These are phyloP conservation scores for Tangara arthus DNA, from an alignment of 2,797 vertebrate genomes.

Conservation along the genomic window DNA sequence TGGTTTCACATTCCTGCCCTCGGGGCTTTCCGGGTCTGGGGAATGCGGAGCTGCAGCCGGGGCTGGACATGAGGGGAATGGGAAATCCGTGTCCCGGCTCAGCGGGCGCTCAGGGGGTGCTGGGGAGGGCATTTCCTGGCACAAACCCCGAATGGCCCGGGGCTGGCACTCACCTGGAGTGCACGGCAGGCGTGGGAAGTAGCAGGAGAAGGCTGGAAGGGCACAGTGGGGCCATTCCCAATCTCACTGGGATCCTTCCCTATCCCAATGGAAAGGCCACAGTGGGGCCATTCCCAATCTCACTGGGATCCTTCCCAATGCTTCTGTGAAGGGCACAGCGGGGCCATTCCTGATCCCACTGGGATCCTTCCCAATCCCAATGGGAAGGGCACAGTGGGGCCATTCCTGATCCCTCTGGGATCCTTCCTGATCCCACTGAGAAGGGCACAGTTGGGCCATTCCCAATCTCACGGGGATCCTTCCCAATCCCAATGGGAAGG, in stretches of 20 bases:
- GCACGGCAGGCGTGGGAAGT: not conserved
- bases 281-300: too few relatives aligned
- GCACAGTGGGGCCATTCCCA: accelerated
- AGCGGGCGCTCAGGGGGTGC: not conserved
- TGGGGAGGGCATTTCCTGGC: not conserved
- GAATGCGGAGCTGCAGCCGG: not conserved
- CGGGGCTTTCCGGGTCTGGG: not conserved
- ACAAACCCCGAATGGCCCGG: accelerated
- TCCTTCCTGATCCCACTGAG: too few relatives aligned
- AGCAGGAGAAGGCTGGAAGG: not conserved
- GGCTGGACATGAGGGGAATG: not conserved
- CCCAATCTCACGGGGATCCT: accelerated
- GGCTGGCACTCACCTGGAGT: not conserved
- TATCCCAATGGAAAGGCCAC: too few relatives aligned
- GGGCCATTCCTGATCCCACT: not conserved
- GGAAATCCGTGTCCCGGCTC: not conserved
- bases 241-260: too few relatives aligned
- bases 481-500: not conserved
- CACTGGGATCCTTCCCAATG: too few relatives aligned
- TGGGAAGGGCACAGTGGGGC: not conserved
- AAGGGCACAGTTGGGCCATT: not conserved
- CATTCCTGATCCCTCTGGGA: not conserved
- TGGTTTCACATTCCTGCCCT: not conserved
- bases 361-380: accelerated
- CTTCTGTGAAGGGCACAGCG: too few relatives aligned